Evolutionary conservation across 1,140 invertebrate genomes (phyloP), one percentile per base, ranked within the genome.

Genomic region (Penaeus vannamei): DNA sequence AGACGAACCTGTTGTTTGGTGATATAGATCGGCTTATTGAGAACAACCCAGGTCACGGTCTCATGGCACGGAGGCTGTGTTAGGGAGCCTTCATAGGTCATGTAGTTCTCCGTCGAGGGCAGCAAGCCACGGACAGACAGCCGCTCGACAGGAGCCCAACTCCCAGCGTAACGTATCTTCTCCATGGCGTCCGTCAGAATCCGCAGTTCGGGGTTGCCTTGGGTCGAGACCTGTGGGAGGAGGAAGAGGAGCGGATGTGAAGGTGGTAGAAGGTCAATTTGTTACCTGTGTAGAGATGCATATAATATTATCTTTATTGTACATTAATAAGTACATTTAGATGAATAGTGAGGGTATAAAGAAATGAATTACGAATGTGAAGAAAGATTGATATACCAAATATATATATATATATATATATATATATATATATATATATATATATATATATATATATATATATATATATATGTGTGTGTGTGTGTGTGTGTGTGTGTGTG

Each of bases 21-120:
- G 92, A 98, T 98, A 93, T 99, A 99, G 93, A 99, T 98, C 72
- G 98, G 98, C 93, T 98, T 98, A 94, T 99, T 99, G 92, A 98
- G 94, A 91, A 99, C 96, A 92, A 99, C 95, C 98, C 98, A 99
- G 91, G 97, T 98, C 93, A 97, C 97, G 42, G 97, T 98, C 93
- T 98, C 97, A 93, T 97, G 96, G 94, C 97, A 98, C 87, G 96
- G 97, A 2, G 98, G 98, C 93, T 97, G 97, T 69, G 98, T 99
- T 26, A 97, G 97, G 72, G 97, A 98, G 60, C 98, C 98, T 92
- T 99, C 98, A 93, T 99, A 99, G 42, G 98, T 99, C 96, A 99
- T 98, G 93, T 98, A 99, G 93, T 97, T 97, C 92, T 97, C 96
- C 80, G 98, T 98, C 92, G 98, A 96, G 4, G 98, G 98, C 64